phyloP scores from a whole-genome alignment of 2,113 vertebrate genomes.

The Australoheros scitulus region DNA sequence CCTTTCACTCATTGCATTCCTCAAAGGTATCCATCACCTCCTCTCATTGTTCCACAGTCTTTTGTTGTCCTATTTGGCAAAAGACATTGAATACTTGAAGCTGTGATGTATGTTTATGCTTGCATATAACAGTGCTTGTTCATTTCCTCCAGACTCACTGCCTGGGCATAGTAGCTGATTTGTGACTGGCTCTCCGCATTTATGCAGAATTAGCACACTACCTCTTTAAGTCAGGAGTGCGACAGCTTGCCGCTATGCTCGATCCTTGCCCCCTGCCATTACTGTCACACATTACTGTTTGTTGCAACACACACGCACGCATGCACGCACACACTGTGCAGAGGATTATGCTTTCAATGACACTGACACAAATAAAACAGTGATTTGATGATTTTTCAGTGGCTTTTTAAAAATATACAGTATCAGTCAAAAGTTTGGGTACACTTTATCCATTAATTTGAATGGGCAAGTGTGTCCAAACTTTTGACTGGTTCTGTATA shows the following conservation, averaged over 20 bases:
- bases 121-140: slow-evolving; percentile 63
- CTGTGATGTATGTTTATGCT: slow-evolving; percentile 27
- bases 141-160: slow-evolving; percentile 65
- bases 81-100: slow-evolving; percentile 45
- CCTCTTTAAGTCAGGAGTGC: slow-evolving; percentile 73
- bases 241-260: slow-evolving; percentile 77
- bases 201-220: slow-evolving; percentile 53
- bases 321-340: not conserved
- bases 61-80: slow-evolving; percentile 61
- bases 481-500: not conserved
- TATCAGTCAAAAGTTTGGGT: no score
- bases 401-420: not conserved
- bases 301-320: slow-evolving; percentile 32
- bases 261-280: slow-evolving; percentile 62
- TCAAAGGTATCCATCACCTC: slow-evolving; percentile 52
- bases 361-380: slow-evolving; percentile 10
- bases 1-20: slow-evolving; percentile 46
- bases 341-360: not conserved
- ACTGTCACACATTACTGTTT: slow-evolving; percentile 59
- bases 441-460: no score
- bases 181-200: slow-evolving; percentile 34
- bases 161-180: slow-evolving; percentile 57
- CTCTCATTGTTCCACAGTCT: slow-evolving; percentile 60
- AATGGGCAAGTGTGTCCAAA: no score
- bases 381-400: not conserved